Conservation (phyloP, 2,113 vertebrate genomes). For the Oophaga pumilio region DNA sequence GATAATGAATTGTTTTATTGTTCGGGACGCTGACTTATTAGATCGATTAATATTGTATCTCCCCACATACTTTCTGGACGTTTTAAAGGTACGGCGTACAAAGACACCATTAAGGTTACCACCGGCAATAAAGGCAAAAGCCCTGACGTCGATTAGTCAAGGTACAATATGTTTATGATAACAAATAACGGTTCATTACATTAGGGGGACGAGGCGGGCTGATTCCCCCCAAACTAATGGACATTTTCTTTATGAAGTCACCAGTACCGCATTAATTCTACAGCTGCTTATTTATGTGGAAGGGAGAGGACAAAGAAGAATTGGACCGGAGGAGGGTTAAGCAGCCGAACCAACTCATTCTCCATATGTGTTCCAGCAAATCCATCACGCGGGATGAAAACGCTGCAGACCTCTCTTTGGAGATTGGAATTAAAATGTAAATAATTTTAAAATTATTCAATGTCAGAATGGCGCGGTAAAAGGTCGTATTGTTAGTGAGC, state of each 20-base stretch:
- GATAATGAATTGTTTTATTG: constrained; percentile 53
- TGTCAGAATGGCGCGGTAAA: constrained; percentile 67
- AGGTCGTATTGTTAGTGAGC: constrained; percentile 63
- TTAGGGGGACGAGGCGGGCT: constrained; percentile 37
- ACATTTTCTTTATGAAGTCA: constrained; percentile 64
- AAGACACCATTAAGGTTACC: background rate
- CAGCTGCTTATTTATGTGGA: constrained; percentile 41
- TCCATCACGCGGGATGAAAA: constrained; percentile 67
- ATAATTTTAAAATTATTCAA: constrained; percentile 75
- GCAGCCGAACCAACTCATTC: constrained; percentile 42
- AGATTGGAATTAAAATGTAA: constrained; percentile 74
- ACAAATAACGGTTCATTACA: constrained; percentile 58
- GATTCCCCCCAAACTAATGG: constrained; percentile 59
- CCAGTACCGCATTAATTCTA: constrained; percentile 68
- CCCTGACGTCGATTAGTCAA: background rate
- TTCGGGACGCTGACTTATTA: constrained; percentile 23
- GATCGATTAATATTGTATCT: constrained; percentile 48
- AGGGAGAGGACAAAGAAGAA: constrained; percentile 53
- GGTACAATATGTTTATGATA: constrained; percentile 58
- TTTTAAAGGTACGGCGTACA: constrained; percentile 8
- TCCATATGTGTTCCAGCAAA: constrained; percentile 51
- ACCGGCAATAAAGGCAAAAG: background rate
- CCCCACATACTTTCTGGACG: background rate
- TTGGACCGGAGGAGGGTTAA: constrained; percentile 28
- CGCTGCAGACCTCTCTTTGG: constrained; percentile 73